Percentiles rank a stretch among this genome's conserved stretches.
Conservation (phyloP, 2,113 vertebrate species). For the Nycticebus coucang region DNA sequence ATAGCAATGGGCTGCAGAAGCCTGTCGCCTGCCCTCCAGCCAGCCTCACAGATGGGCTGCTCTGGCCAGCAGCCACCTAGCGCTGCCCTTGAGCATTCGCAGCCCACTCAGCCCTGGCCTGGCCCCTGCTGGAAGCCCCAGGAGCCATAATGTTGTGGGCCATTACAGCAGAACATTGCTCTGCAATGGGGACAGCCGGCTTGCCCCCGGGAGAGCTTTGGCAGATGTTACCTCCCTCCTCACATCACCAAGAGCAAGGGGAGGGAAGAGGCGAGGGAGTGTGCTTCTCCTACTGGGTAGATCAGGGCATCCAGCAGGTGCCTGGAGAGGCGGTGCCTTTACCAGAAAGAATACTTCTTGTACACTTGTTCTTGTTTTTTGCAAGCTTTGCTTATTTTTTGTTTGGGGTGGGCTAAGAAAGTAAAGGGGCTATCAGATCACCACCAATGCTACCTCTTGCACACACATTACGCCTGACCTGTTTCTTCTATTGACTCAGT, state of each 20-base stretch:
- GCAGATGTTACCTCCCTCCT: slow-evolving; percentile 52
- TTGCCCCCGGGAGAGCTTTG: neutral
- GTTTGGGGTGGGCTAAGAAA: neutral
- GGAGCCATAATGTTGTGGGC: slow-evolving; percentile 36
- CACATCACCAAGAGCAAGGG: neutral
- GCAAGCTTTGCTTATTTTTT: neutral
- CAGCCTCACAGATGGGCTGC: slow-evolving; percentile 72
- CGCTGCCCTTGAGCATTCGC: slow-evolving; percentile 51
- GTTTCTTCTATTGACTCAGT: neutral
- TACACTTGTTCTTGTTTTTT: neutral
- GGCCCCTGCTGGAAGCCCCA: neutral
- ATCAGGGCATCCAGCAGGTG: neutral
- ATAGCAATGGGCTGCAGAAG: neutral
- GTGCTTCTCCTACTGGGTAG: neutral
- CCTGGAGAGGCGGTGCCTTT: neutral
- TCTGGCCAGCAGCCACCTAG: slow-evolving; percentile 62
- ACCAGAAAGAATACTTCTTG: neutral
- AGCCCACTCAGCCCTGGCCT: slow-evolving; percentile 31
- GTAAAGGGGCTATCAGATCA: neutral
- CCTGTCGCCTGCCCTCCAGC: slow-evolving; percentile 32
- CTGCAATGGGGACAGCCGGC: slow-evolving; percentile 63
- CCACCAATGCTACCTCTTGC: neutral
- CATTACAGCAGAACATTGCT: slow-evolving; percentile 50
- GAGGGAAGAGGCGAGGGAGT: neutral
- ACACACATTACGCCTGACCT: neutral